Evolutionary conservation across 1,140 invertebrate genomes (phyloP), one percentile per base, ranked within the genome.

Genomic region (Agrypnia vestita): DNA sequence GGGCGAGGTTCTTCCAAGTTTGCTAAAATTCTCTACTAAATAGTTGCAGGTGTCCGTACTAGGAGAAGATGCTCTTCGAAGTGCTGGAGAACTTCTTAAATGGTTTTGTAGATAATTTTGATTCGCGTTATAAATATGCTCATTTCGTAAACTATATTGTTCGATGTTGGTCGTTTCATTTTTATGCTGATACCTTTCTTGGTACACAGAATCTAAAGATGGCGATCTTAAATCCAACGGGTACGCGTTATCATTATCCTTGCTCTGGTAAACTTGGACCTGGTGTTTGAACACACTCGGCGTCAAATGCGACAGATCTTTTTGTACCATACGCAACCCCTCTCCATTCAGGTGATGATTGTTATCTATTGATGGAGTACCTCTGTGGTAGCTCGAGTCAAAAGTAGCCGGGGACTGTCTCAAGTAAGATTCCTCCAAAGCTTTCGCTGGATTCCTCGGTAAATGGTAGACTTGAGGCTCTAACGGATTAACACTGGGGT

Each of bases 1-100:
- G 6, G 92, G 92, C 76, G 88, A 89, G 59, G 89, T 87, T 80
- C 91, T 86, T 44, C 87, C 87, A 69, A 88, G 80, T 81, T 88
- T 88, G 15, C 84, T 82, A 80, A 87, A 88, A 81, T 86, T 88
- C 64, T 88, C 86, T 59, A 88, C 83, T 64, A 88, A 80, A 80
- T 86, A 87, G 79, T 84, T 85, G 55, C 81, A 84, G 62, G 77
- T 85, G 78, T 84, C 84, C 77, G 76, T 78, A 72, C 78, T 82
- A 74, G 79, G 84, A 7, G 83, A 83, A 35, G 78, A 84, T 17
- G 82, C 82, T 80, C 83, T 84, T 76, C 75, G 73, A 76, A 83
- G 64, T 76, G 76, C 80, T 61, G 83, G 84, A 72, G 56, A 82
- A 78, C 77, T 82, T 62, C 76, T 78, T 69, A 81, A 55, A 62